A percentile compares a stretch with the other conserved stretches of the same genome.
phyloP scores from a whole-genome alignment of 2,888 invertebrate species.

The Spialia ferax region DNA sequence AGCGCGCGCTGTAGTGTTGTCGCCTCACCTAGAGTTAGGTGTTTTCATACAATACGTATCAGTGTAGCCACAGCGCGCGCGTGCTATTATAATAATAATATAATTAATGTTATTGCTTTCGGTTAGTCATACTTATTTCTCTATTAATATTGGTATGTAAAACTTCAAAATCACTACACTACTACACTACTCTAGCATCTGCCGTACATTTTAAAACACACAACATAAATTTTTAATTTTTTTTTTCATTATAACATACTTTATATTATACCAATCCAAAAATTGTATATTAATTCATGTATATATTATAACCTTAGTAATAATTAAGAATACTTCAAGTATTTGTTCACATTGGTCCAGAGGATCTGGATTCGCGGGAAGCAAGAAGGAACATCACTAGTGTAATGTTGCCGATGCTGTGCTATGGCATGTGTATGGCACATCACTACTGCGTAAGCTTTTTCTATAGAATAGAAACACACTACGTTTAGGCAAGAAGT shows the following conservation, averaged over 20 bases:
- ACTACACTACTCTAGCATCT: constrained; percentile 82
- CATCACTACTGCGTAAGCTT: constrained; percentile 77
- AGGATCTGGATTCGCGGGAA: constrained; percentile 72
- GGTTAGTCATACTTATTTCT: constrained; percentile 74
- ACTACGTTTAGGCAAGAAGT: constrained; percentile 74
- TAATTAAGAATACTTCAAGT: constrained; percentile 65
- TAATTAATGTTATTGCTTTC: constrained; percentile 81
- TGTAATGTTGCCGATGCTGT: constrained; percentile 54
- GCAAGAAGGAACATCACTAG: constrained; percentile 58
- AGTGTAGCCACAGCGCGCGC: constrained; percentile 73
- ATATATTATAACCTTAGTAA: constrained; percentile 69
- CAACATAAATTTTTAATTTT: constrained; percentile 69
- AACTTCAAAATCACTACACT: constrained; percentile 85
- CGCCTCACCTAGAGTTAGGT: constrained; percentile 18
- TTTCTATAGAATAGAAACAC: constrained; percentile 54
- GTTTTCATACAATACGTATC: constrained; percentile 28
- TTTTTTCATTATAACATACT: constrained; percentile 71
- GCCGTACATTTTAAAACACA: constrained; percentile 82
- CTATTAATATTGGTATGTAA: constrained; percentile 71
- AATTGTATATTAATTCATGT: constrained; percentile 76
- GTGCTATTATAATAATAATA: constrained; percentile 60
- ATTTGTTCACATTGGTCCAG: constrained; percentile 79
- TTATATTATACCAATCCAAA: constrained; percentile 82
- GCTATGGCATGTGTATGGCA: constrained; percentile 77
- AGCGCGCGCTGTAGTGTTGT: constrained; percentile 75